These are phyloP conservation scores for Lordiphosa clarofinis DNA, from an alignment of 1,140 invertebrate genomes.

Conservation along the genomic window DNA sequence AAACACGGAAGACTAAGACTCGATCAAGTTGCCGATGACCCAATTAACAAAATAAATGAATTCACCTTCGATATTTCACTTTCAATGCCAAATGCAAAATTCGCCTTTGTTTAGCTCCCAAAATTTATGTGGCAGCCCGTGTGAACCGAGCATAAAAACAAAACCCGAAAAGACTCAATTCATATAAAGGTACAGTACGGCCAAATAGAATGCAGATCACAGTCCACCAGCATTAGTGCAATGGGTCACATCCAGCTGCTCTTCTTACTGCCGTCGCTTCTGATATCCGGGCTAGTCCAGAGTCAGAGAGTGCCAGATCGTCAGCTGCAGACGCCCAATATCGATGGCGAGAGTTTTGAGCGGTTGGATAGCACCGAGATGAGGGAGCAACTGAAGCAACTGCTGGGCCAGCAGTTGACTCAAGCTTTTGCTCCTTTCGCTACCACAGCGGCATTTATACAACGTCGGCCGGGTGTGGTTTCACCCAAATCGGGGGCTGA, in stretches of 20 bases:
- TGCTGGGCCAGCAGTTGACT: conserved; percentile 45
- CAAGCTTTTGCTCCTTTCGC: conserved; percentile 44
- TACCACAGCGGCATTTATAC: conserved; percentile 28
- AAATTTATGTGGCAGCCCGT: conserved; percentile 44
- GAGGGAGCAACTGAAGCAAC: conserved; percentile 30
- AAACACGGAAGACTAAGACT: conserved; percentile 6
- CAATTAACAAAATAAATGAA: conserved; percentile 15
- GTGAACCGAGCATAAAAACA: conserved; percentile 9
- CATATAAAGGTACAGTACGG: conserved; percentile 22
- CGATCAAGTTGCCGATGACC: conserved; percentile 12
- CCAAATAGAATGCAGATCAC: conserved; percentile 2
- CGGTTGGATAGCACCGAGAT: conserved; percentile 32
- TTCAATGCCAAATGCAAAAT: conserved; percentile 38
- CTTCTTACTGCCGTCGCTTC: conserved; percentile 11
- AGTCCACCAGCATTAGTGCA: conserved; percentile 30
- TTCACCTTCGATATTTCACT: not conserved
- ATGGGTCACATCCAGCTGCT: conserved; percentile 23
- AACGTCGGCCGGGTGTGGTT: conserved; percentile 37
- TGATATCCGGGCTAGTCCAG: not conserved
- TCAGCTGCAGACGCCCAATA: conserved; percentile 28
- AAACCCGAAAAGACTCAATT: not conserved
- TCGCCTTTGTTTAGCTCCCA: conserved; percentile 22
- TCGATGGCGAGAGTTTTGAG: conserved; percentile 36
- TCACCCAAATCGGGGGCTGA: conserved; percentile 30
- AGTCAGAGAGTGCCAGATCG: conserved; percentile 18